Evolutionary conservation across 1,140 invertebrate species (phyloP).

Genomic region (Anthonomus grandis): DNA sequence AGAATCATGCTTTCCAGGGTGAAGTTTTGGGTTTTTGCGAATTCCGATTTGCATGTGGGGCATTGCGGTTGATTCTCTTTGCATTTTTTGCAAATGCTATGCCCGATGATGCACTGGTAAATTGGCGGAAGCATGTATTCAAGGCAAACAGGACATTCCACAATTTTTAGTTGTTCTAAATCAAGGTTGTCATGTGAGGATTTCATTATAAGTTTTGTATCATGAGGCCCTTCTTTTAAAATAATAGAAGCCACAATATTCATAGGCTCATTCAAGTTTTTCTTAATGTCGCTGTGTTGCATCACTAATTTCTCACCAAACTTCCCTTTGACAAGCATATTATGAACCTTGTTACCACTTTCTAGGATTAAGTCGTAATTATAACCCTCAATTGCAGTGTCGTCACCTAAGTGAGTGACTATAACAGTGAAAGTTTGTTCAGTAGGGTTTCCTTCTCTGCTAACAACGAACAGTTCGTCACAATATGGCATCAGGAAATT

Average conservation of each 20-base stretch:
- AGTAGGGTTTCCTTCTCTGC: slow-evolving; percentile 4
- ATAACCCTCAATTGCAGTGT: slow-evolving; percentile 1
- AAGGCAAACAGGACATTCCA: slow-evolving; percentile 53
- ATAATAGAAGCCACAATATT: slow-evolving; percentile 16
- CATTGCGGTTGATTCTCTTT: slow-evolving; percentile 62
- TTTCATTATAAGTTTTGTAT: neutral
- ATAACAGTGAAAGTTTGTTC: slow-evolving; percentile 16
- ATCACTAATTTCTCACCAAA: neutral
- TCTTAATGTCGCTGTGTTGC: neutral
- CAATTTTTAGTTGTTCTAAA: neutral
- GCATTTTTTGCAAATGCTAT: slow-evolving; percentile 71
- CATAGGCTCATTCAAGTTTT: slow-evolving; percentile 19
- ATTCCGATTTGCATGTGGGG: slow-evolving; percentile 67
- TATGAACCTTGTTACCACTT: slow-evolving; percentile 10
- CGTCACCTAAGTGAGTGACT: slow-evolving; percentile 10
- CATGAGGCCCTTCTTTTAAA: slow-evolving; percentile 11
- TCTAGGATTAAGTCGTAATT: slow-evolving; percentile 15
- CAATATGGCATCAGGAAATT: slow-evolving; percentile 23
- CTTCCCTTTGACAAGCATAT: slow-evolving; percentile 3
- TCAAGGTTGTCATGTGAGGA: neutral
- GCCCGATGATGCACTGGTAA: slow-evolving; percentile 71
- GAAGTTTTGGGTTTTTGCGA: slow-evolving; percentile 70
- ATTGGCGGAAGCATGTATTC: slow-evolving; percentile 74
- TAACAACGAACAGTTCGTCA: slow-evolving; percentile 25
- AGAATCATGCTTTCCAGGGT: slow-evolving; percentile 63